Conservation (phyloP, 2,113 vertebrate genomes). For the Montifringilla adamsi region DNA sequence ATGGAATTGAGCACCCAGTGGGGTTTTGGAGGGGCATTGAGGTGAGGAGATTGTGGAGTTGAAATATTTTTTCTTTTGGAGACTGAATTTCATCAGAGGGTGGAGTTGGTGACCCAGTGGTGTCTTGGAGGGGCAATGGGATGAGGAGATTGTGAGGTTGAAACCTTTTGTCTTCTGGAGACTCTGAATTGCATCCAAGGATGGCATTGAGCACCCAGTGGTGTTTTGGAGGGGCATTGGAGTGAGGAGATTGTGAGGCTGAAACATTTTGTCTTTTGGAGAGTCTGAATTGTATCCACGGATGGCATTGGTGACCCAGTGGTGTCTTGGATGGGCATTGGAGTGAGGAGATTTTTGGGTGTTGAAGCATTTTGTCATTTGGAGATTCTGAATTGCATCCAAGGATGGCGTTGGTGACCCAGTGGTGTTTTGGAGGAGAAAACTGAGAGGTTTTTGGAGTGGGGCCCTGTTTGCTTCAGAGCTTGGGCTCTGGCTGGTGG, state of each 20-base stretch:
- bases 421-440: neutral
- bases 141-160: too few species aligned
- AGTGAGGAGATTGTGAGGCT: accelerated
- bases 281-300: accelerated
- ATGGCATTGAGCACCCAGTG: too few species aligned
- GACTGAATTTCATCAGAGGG: neutral
- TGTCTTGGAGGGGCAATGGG: neutral
- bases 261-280: neutral
- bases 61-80: neutral
- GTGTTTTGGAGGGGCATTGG: too few species aligned
- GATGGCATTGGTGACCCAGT: too few species aligned
- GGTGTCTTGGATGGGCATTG: accelerated
- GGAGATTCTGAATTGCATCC: accelerated
- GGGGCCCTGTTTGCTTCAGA: neutral
- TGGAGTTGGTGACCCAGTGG: neutral
- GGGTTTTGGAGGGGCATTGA: too few species aligned
- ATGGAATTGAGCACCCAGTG: neutral
- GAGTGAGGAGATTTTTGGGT: accelerated
- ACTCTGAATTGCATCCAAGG: too few species aligned
- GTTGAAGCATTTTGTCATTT: neutral
- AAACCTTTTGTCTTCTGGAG: too few species aligned
- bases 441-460: neutral
- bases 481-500: neutral
- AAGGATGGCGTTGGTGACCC: neutral
- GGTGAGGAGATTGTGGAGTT: accelerated